Base-by-base conservation (phyloP, 1,140 invertebrate species). In the Maconellicoccus hirsutus region DNA sequence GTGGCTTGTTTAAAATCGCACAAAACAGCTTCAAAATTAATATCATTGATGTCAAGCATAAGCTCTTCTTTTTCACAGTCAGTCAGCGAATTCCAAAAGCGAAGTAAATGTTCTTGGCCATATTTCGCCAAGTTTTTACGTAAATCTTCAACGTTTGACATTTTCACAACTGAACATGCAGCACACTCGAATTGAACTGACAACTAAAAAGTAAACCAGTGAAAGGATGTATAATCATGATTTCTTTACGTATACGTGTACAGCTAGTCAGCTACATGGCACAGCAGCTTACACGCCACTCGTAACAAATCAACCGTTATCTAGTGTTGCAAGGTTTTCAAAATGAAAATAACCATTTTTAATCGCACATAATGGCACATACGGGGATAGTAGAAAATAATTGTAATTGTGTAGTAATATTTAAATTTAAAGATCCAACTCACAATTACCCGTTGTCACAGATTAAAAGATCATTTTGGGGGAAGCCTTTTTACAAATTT, bases 61-160 rank as follows among this genome's bases (percentile, higher is more conserved):
- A 91, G 79, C 25, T 80, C 75, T 38, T 83, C 75, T 73, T 84
- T 84, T 75, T 95, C 84, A 63, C 85, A 81, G 6, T 87, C 81
- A 22, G 79, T 81, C 1, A 97, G 77, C 73, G 87, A 82, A 72
- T 88, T 82, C 89, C 89, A 96, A 80, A 92, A 97, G 75, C 87
- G 83, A 7, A 97, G 78, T 72, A 98, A 81, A 79, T 98, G 94
- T 70, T 89, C 86, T 81, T 98, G 95, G 21, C 81, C 81, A 73
- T 81, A 77, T 14, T 75, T 72, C 22, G 73, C 73, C 70, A 86
- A 77, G 21, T 78, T 71, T 27, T 74, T 73, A 70, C 76, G 75
- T 16, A 83, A 71, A 59, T 75, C 72, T 61, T 77, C 76, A 14
- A 83, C 72, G 72, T 83, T 80, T 75, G 77, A 77, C 76, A 76